Percentiles rank a stretch among this genome's conserved stretches.
phyloP scores from a whole-genome alignment of 2,888 invertebrate species.

The Alcis repandata region DNA sequence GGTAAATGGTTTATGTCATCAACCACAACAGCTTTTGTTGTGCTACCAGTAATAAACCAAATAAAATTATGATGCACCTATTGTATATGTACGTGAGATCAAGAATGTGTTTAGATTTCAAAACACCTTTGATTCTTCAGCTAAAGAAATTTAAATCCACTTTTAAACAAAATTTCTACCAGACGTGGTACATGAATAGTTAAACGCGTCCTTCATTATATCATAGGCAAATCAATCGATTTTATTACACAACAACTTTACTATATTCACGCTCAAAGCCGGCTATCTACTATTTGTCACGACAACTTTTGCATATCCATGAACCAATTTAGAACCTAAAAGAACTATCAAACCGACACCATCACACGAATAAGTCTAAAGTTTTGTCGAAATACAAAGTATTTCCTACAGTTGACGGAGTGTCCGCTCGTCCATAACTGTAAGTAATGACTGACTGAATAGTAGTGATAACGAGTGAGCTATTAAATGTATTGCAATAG shows the following conservation, averaged over 20 bases:
- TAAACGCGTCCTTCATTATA: constrained; percentile 29
- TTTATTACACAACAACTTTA: constrained; percentile 21
- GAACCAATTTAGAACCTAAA: not conserved
- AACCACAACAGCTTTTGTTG: not conserved
- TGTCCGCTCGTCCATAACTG: constrained; percentile 56
- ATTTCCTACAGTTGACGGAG: constrained; percentile 19
- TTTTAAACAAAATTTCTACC: not conserved
- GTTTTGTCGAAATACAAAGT: too few relatives aligned
- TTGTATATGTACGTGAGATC: not conserved
- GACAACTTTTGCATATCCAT: too few relatives aligned
- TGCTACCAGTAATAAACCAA: not conserved
- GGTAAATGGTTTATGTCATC: constrained; percentile 4
- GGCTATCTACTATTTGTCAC: not conserved
- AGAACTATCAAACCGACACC: not conserved
- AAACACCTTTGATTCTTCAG: not conserved
- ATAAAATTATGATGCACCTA: not conserved
- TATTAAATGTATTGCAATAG: constrained; percentile 62
- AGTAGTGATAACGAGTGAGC: constrained; percentile 66
- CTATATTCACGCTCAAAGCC: not conserved
- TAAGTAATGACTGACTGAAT: constrained; percentile 70
- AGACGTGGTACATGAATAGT: not conserved
- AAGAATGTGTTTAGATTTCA: too few relatives aligned
- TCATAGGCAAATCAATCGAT: constrained; percentile 29
- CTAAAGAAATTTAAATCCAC: not conserved
- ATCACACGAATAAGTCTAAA: not conserved